Conservation (phyloP, 2,113 vertebrate species). For the Colossoma macropomum region DNA sequence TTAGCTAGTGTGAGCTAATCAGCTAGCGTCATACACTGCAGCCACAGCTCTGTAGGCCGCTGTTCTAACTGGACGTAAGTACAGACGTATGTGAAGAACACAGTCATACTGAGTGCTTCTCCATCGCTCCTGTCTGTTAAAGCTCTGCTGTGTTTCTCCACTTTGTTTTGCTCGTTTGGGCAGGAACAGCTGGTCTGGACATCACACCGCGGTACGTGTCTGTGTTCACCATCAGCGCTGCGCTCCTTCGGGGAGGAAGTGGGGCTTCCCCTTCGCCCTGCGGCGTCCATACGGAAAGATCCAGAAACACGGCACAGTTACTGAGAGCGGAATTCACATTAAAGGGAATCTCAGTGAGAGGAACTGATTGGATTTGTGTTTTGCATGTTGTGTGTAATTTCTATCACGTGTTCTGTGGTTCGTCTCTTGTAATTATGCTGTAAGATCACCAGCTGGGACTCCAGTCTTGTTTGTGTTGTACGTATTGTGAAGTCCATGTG, state of each 20-base stretch:
- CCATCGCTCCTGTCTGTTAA: no score
- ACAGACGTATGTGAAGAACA: no score
- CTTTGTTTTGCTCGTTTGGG: constrained; percentile 7
- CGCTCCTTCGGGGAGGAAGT: constrained; percentile 35
- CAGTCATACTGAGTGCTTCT: no score
- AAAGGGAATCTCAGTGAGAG: no score
- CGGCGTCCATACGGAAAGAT: not conserved
- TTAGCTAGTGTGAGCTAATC: no score
- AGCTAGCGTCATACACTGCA: no score
- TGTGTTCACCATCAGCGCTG: constrained; percentile 25
- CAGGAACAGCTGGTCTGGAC: constrained; percentile 23
- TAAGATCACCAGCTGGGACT: not conserved
- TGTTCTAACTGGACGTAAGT: no score
- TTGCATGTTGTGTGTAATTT: not conserved
- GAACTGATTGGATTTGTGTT: not conserved
- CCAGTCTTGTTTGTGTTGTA: not conserved
- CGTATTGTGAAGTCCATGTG: no score
- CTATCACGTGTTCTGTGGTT: constrained; percentile 1
- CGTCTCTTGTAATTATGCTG: not conserved
- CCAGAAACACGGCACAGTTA: not conserved
- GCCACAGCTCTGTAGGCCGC: no score
- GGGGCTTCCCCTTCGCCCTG: constrained; percentile 6
- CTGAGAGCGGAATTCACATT: not conserved
- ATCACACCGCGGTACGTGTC: not conserved
- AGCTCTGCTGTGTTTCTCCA: not conserved